Evolutionary conservation across 2,888 invertebrate species (phyloP).

Genomic region (Apotomis capreana): DNA sequence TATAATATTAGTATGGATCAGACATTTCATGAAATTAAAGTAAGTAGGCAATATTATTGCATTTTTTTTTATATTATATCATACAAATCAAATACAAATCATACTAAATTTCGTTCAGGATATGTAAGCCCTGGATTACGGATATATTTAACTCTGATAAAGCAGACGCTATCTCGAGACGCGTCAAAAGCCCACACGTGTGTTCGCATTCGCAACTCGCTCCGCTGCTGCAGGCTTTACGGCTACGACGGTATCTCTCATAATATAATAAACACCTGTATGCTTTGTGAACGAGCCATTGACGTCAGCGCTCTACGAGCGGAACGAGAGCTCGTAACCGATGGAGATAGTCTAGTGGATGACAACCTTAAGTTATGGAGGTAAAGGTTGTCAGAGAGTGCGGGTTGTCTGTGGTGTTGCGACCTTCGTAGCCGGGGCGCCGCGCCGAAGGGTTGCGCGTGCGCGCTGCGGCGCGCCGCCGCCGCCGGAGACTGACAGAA

Average conservation of each 20-base stretch:
- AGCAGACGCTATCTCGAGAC: conserved; percentile 13
- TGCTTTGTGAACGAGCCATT: conserved; percentile 79
- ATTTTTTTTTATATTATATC: too few species aligned
- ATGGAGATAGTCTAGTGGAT: neutral
- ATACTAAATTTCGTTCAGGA: neutral
- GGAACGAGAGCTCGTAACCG: neutral
- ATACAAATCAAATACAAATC: neutral
- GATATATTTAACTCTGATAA: conserved; percentile 26
- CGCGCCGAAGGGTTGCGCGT: conserved; percentile 58
- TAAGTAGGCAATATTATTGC: too few species aligned
- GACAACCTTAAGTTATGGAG: neutral
- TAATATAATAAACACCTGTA: conserved; percentile 70
- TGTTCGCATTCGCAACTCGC: conserved; percentile 25
- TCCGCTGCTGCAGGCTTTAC: conserved; percentile 31
- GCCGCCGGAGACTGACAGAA: conserved; percentile 55
- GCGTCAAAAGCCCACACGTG: conserved; percentile 17
- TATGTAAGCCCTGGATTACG: too few species aligned
- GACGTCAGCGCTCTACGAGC: conserved; percentile 64
- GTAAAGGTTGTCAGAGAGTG: conserved; percentile 3
- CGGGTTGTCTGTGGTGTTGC: neutral
- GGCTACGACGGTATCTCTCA: conserved; percentile 54
- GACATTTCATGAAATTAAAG: too few species aligned
- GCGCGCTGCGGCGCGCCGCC: conserved; percentile 55
- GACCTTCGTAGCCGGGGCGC: neutral
- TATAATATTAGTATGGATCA: too few species aligned